A percentile compares a stretch with the other conserved stretches of the same genome.
phyloP scores from a whole-genome alignment of 30 jellyfish, hydroid and myxozoan genomes.

The Cassiopea xamachana region DNA sequence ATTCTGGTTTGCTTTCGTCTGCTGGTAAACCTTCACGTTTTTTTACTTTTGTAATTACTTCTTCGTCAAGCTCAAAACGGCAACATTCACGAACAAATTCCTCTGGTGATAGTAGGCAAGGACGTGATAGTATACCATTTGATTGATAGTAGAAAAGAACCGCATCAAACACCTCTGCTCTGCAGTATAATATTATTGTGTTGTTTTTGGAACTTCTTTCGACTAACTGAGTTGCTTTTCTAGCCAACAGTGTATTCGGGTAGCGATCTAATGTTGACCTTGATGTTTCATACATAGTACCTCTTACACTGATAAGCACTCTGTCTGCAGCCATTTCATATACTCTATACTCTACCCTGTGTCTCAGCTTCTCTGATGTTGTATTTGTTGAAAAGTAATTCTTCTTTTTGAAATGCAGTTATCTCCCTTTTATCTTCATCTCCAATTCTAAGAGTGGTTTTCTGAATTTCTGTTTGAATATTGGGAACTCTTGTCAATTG shows the following conservation, averaged over 20 bases:
- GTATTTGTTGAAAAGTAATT: no score
- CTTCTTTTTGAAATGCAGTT: no score
- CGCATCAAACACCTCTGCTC: slow-evolving; percentile 84
- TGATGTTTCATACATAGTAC: slow-evolving; percentile 77
- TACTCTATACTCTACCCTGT: background rate
- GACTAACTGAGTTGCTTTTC: slow-evolving; percentile 21
- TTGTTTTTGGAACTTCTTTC: slow-evolving; percentile 5
- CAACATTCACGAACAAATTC: slow-evolving; percentile 81
- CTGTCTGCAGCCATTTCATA: slow-evolving; percentile 29
- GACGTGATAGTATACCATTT: slow-evolving; percentile 78
- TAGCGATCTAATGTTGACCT: slow-evolving; percentile 74
- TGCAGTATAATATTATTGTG: slow-evolving; percentile 55
- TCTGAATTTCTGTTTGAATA: no score
- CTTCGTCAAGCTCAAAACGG: slow-evolving; percentile 67
- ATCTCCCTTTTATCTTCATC: no score
- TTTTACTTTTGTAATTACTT: slow-evolving; percentile 45
- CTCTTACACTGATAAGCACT: slow-evolving; percentile 67
- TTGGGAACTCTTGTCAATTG: no score
- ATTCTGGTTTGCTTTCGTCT: background rate
- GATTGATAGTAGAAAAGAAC: slow-evolving; percentile 86
- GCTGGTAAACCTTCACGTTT: slow-evolving; percentile 50
- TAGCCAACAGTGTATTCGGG: slow-evolving; percentile 85
- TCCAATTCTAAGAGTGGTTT: no score
- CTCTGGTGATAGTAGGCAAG: slow-evolving; percentile 69
- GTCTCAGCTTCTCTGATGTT: background rate